These are phyloP conservation scores for Crossaster papposus DNA, from an alignment of 53 echinoderm and acorn worm genomes.

Conservation along the genomic window DNA sequence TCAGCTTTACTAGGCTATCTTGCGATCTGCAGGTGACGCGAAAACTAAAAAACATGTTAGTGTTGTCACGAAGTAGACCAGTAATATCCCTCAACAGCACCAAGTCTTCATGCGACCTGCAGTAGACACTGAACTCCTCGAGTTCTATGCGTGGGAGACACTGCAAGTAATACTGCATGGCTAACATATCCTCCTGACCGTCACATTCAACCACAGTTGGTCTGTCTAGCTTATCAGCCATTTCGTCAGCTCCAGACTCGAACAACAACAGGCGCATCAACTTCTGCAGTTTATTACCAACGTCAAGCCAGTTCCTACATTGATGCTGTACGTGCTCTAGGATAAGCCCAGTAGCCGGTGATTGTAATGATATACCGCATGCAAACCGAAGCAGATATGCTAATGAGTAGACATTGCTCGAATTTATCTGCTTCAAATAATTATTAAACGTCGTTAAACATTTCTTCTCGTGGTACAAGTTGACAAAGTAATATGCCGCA, in stretches of 20 bases:
- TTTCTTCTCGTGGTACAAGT: background rate
- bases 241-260: background rate
- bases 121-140: background rate
- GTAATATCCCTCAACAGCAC: no score
- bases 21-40: background rate
- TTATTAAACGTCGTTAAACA: background rate
- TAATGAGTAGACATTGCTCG: background rate
- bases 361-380: background rate
- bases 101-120: background rate
- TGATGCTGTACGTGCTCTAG: background rate
- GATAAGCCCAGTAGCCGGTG: background rate
- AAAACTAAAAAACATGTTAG: background rate
- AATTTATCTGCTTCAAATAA: background rate
- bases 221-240: background rate
- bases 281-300: background rate
- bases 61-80: no score
- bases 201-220: background rate
- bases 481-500: background rate
- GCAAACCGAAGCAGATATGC: slow-evolving; percentile 23
- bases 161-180: background rate
- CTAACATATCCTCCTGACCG: background rate
- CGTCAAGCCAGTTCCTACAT: background rate
- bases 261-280: background rate
- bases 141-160: background rate
- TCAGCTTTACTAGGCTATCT: background rate